phyloP scores from a whole-genome alignment of 2,888 invertebrate species.

The Idaea dimidiata region DNA sequence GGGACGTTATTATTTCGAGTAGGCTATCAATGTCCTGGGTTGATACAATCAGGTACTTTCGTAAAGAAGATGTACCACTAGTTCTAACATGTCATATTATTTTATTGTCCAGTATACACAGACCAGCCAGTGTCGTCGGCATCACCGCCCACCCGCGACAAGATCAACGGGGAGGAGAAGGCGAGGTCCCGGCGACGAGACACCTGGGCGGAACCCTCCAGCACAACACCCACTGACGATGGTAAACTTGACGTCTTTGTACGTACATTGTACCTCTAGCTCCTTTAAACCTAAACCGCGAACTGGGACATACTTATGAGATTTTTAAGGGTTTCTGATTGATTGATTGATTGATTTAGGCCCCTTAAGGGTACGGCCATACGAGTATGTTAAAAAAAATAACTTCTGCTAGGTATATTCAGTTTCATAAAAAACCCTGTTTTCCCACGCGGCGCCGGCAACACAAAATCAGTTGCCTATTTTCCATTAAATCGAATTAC shows the following conservation, averaged over 20 bases:
- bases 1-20: too few relatives aligned
- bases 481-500: too few relatives aligned
- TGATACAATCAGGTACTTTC: too few relatives aligned
- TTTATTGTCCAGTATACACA: slow-evolving; percentile 76
- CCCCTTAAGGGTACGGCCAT: too few relatives aligned
- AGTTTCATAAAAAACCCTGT: too few relatives aligned
- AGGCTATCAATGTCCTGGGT: too few relatives aligned
- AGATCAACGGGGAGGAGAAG: slow-evolving; percentile 88
- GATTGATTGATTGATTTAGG: too few relatives aligned
- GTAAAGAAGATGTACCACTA: too few relatives aligned
- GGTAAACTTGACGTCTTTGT: slow-evolving; percentile 36
- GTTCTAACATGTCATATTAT: not conserved
- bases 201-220: slow-evolving; percentile 68
- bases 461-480: too few relatives aligned
- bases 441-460: too few relatives aligned
- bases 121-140: slow-evolving; percentile 88
- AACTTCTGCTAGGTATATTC: too few relatives aligned
- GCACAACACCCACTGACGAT: slow-evolving; percentile 53
- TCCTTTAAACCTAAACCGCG: not conserved
- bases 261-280: not conserved
- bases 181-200: slow-evolving; percentile 80
- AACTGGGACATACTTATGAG: not conserved
- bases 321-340: not conserved
- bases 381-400: too few relatives aligned
- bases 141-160: slow-evolving; percentile 89